Evolutionary conservation across 2,113 vertebrate species (phyloP).

Genomic region (Myocastor coypus): DNA sequence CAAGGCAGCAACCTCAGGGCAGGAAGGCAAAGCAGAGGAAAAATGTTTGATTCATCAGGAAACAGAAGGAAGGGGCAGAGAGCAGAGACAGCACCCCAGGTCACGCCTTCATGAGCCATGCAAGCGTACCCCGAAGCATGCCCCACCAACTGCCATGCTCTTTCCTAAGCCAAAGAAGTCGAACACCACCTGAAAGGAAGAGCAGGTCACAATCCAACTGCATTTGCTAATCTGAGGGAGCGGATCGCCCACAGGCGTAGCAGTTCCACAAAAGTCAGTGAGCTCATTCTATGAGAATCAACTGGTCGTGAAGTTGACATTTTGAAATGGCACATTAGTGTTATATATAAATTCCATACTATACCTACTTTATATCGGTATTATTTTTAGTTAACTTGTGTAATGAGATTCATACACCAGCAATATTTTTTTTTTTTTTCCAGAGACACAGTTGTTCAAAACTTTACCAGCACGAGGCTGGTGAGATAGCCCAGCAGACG

Average conservation of each 20-base stretch:
- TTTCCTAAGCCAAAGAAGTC: background rate
- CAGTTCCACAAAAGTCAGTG: slow-evolving; percentile 4
- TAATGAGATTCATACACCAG: background rate
- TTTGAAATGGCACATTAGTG: background rate
- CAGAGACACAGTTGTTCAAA: background rate
- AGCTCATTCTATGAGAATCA: slow-evolving; percentile 7
- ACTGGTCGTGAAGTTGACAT: background rate
- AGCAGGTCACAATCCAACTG: background rate
- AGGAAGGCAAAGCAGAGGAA: background rate
- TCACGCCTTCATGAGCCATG: background rate
- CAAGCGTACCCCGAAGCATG: background rate
- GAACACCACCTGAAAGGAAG: background rate
- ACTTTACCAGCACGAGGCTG: background rate
- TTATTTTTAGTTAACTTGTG: background rate
- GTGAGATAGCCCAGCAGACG: too few relatives aligned
- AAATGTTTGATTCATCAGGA: background rate
- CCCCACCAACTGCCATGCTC: background rate
- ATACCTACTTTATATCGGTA: background rate
- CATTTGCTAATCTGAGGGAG: background rate
- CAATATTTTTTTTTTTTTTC: background rate
- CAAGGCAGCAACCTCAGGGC: background rate
- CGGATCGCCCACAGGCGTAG: background rate
- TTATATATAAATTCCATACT: background rate
- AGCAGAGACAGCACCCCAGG: background rate
- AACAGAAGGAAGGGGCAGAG: background rate